Evolutionary conservation across 2,888 invertebrate genomes (phyloP).

Genomic region (Sarcophaga carnaria): DNA sequence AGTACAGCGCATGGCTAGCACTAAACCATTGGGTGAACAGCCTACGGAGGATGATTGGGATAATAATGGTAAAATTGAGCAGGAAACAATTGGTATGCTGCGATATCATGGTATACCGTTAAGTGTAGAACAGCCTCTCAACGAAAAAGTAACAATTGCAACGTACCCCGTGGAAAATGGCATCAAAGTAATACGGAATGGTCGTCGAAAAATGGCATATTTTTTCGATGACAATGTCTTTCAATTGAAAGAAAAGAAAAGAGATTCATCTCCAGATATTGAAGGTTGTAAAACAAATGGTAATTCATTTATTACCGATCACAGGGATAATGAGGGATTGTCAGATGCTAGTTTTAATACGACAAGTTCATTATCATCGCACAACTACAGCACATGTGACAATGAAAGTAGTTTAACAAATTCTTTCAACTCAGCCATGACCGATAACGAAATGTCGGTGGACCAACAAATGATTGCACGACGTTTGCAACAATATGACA

Average conservation of each 20-base stretch:
- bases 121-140: slow-evolving; percentile 71
- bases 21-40: slow-evolving; percentile 76
- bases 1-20: slow-evolving; percentile 76
- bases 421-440: not conserved
- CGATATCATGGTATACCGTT: slow-evolving; percentile 75
- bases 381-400: slow-evolving; percentile 24
- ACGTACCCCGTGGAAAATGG: slow-evolving; percentile 70
- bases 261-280: slow-evolving; percentile 30
- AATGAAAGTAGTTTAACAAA: slow-evolving; percentile 8
- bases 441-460: not conserved
- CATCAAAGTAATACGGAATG: slow-evolving; percentile 73
- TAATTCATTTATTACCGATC: slow-evolving; percentile 3
- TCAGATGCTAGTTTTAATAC: slow-evolving; percentile 23
- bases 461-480: not conserved
- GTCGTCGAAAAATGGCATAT: slow-evolving; percentile 72
- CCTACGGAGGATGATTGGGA: slow-evolving; percentile 77
- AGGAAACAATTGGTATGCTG: slow-evolving; percentile 77
- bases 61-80: slow-evolving; percentile 73
- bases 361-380: slow-evolving; percentile 26
- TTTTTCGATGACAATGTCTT: slow-evolving; percentile 75
- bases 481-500: slow-evolving; percentile 45
- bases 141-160: slow-evolving; percentile 70
- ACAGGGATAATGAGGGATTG: not conserved
- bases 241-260: slow-evolving; percentile 69
- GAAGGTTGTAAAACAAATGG: slow-evolving; percentile 43